Evolutionary conservation across 2,888 invertebrate genomes (phyloP).

Genomic region (Drosophila macrothrix): DNA sequence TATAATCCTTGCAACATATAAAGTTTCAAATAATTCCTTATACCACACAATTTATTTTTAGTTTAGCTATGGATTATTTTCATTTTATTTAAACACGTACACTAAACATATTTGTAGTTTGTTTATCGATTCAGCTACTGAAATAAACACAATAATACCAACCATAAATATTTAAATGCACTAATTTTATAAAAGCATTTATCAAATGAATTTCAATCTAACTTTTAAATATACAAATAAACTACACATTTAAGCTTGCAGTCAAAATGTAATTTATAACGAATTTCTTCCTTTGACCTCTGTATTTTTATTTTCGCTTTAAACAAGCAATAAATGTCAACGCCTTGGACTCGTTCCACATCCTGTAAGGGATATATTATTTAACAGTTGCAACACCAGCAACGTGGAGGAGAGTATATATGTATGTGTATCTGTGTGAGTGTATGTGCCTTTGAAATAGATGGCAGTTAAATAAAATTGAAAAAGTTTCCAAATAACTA

Average conservation of each 20-base stretch:
- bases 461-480: constrained; percentile 4
- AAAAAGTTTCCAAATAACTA: not conserved
- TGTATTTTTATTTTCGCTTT: constrained; percentile 24
- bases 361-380: constrained; percentile 51
- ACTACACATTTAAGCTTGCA: not conserved
- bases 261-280: not conserved
- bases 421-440: not conserved
- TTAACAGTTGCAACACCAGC: constrained; percentile 54
- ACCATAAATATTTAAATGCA: not conserved
- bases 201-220: not conserved
- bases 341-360: constrained; percentile 2
- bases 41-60: not conserved
- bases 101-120: not conserved
- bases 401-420: not conserved
- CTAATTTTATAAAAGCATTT: not conserved
- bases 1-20: not conserved
- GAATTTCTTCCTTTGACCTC: constrained; percentile 1
- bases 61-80: not conserved
- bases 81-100: not conserved
- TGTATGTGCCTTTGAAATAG: constrained; percentile 3
- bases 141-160: not conserved
- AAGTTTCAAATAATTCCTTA: not conserved
- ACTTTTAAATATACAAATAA: not conserved
- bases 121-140: not conserved
- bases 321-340: constrained; percentile 71